Evolutionary conservation across 2,888 invertebrate genomes (phyloP).

Genomic region (Drosophila anceps): DNA sequence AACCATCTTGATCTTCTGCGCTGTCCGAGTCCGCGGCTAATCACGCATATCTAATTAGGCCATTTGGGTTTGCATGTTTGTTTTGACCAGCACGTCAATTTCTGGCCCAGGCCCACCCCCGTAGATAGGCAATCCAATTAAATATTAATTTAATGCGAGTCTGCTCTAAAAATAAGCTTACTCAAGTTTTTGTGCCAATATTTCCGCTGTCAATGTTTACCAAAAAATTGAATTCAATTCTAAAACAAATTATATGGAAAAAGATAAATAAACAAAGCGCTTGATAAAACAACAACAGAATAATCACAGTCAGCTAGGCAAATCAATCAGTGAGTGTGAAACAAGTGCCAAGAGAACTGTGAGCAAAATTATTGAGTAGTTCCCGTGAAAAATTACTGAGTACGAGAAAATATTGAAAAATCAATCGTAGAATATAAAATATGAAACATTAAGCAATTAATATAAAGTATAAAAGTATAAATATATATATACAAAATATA

Average conservation of each 20-base stretch:
- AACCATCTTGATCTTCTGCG: slow-evolving; percentile 50
- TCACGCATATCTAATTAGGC: slow-evolving; percentile 54
- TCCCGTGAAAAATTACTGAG: background rate
- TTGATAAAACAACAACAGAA: slow-evolving; percentile 25
- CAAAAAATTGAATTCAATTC: slow-evolving; percentile 46
- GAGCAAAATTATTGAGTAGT: background rate
- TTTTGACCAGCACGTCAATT: slow-evolving; percentile 23
- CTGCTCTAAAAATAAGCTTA: slow-evolving; percentile 31
- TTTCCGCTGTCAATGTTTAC: slow-evolving; percentile 40
- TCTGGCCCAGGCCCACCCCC: slow-evolving; percentile 4
- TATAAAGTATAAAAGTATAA: background rate
- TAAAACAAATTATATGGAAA: slow-evolving; percentile 46
- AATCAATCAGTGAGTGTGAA: slow-evolving; percentile 36
- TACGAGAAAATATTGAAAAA: background rate
- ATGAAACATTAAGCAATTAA: background rate
- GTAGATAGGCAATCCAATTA: slow-evolving; percentile 11
- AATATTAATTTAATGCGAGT: slow-evolving; percentile 49
- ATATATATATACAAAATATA: no score
- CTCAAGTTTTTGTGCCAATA: slow-evolving; percentile 9
- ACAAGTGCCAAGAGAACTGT: slow-evolving; percentile 21
- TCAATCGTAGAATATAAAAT: background rate
- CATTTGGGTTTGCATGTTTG: slow-evolving; percentile 26
- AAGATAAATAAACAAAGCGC: slow-evolving; percentile 61
- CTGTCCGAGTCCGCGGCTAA: slow-evolving; percentile 36
- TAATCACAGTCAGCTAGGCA: slow-evolving; percentile 24